Evolutionary conservation across 2,888 invertebrate genomes (phyloP).

Genomic region (Gymnoscelis rufifasciata): DNA sequence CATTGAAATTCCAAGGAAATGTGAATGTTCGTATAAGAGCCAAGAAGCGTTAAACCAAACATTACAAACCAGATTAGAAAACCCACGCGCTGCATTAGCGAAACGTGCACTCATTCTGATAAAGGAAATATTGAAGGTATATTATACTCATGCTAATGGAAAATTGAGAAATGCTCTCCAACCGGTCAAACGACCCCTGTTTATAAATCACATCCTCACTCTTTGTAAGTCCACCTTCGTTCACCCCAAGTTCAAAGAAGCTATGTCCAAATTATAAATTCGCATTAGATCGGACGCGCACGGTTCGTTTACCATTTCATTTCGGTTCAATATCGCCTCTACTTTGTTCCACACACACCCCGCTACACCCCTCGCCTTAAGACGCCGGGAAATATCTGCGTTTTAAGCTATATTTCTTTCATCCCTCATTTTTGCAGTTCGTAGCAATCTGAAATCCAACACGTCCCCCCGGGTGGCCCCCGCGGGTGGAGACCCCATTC

Average conservation of each 20-base stretch:
- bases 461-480: conserved; percentile 73
- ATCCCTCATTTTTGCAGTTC: conserved; percentile 81
- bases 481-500: conserved; percentile 72
- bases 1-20: too few relatives aligned
- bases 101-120: background rate
- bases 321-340: conserved; percentile 79
- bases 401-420: conserved; percentile 81
- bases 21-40: background rate
- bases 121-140: background rate
- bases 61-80: background rate
- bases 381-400: conserved; percentile 80
- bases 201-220: conserved; percentile 71
- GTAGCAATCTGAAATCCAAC: conserved; percentile 80
- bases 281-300: conserved; percentile 79
- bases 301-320: conserved; percentile 80
- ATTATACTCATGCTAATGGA: conserved; percentile 44
- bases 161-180: conserved; percentile 44
- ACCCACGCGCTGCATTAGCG: background rate
- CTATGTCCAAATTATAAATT: conserved; percentile 79
- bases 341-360: conserved; percentile 78
- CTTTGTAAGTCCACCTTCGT: conserved; percentile 68
- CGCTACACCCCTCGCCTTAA: conserved; percentile 66
- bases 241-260: conserved; percentile 75
- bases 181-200: conserved; percentile 58
- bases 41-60: background rate